Conservation (phyloP, 2,888 invertebrate species). For the Caenorhabditis sulstoni region DNA sequence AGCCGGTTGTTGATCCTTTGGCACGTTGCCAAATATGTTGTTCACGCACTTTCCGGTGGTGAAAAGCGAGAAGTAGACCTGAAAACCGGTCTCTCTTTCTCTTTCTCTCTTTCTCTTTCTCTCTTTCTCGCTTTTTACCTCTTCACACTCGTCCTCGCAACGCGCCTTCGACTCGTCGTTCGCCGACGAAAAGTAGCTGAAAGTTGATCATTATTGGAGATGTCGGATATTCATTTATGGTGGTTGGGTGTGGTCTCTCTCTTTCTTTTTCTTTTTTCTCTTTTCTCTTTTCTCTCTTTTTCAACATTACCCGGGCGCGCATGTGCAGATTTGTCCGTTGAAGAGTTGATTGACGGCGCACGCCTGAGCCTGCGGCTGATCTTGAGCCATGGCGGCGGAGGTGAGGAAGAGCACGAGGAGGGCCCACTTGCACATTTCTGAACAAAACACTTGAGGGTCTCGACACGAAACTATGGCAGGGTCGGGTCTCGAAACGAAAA, state of each 20-base stretch:
- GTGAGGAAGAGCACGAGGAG: not conserved
- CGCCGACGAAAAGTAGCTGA: slow-evolving; percentile 76
- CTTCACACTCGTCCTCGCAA: slow-evolving; percentile 80
- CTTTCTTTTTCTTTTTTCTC: not conserved
- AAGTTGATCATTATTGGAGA: slow-evolving; percentile 46
- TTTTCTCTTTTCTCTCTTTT: not conserved
- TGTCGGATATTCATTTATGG: too few species aligned
- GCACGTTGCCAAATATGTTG: slow-evolving; percentile 71
- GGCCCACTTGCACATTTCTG: too few species aligned
- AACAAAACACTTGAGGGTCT: not conserved
- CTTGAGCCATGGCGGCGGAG: not conserved
- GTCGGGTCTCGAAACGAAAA: too few species aligned
- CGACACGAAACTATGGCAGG: too few species aligned
- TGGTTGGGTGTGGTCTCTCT: not conserved
- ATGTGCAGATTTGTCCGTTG: slow-evolving; percentile 79
- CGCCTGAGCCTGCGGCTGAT: slow-evolving; percentile 51
- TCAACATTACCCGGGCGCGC: slow-evolving; percentile 77
- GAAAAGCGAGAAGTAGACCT: slow-evolving; percentile 78
- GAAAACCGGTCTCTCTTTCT: slow-evolving; percentile 21
- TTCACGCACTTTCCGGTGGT: slow-evolving; percentile 78
- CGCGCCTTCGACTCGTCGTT: slow-evolving; percentile 76
- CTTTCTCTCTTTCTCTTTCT: slow-evolving; percentile 9
- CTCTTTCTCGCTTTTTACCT: too few species aligned
- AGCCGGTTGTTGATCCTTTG: slow-evolving; percentile 70
- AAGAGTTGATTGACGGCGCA: slow-evolving; percentile 78